phyloP scores from a whole-genome alignment of 2,888 invertebrate species.

The Argynnis bischoffii region DNA sequence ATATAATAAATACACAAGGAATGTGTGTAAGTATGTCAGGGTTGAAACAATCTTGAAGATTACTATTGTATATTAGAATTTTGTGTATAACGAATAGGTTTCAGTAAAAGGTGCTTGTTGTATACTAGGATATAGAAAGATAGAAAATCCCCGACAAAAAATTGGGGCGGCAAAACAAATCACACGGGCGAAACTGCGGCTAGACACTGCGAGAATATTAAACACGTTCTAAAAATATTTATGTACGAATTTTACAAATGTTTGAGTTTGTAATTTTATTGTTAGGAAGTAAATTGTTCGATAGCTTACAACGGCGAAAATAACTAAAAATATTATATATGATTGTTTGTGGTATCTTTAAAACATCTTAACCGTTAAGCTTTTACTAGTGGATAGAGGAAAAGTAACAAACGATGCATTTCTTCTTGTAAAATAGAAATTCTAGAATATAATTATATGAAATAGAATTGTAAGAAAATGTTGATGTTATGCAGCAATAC shows the following conservation, averaged over 20 bases:
- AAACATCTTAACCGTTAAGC: too few relatives aligned
- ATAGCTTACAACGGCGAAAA: background rate
- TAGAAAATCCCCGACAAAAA: slow-evolving; percentile 8
- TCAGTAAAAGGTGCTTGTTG: slow-evolving; percentile 1
- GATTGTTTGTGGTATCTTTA: too few relatives aligned
- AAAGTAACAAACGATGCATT: too few relatives aligned
- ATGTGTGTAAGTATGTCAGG: too few relatives aligned
- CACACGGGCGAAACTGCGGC: slow-evolving; percentile 12
- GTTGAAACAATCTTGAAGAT: background rate
- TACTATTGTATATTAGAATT: background rate
- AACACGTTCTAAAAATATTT: background rate
- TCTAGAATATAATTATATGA: too few relatives aligned
- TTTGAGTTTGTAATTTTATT: background rate
- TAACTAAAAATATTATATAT: too few relatives aligned
- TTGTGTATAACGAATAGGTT: background rate
- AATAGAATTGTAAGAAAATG: too few relatives aligned
- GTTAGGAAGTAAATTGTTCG: background rate
- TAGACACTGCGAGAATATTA: slow-evolving; percentile 15
- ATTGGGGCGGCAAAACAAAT: slow-evolving; percentile 6
- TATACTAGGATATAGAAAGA: background rate
- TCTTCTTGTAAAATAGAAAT: too few relatives aligned
- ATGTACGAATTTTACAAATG: background rate
- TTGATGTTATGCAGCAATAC: too few relatives aligned
- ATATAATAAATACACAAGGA: background rate
- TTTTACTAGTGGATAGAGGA: too few relatives aligned